These are phyloP conservation scores for Phaenicophaeus curvirostris DNA, from an alignment of 2,797 vertebrate genomes.

Conservation along the genomic window DNA sequence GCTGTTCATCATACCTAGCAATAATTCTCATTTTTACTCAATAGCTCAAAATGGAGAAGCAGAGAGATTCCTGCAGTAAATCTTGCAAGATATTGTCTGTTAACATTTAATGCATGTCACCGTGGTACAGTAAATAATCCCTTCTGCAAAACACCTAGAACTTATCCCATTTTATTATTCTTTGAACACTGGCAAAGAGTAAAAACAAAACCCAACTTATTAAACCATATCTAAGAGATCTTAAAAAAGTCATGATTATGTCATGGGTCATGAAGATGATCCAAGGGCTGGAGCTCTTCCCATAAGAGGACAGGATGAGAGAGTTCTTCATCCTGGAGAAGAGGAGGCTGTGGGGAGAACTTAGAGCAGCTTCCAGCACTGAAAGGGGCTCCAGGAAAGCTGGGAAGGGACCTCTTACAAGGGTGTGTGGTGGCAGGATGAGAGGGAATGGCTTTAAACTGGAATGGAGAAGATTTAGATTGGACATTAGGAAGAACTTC, in stretches of 20 bases:
- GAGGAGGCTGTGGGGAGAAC: no score
- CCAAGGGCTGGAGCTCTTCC: no score
- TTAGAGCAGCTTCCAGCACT: no score
- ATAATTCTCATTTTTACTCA: slow-evolving; percentile 54
- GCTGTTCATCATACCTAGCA: slow-evolving; percentile 57
- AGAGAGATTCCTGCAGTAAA: slow-evolving; percentile 51
- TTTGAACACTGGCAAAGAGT: neutral
- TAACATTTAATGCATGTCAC: slow-evolving; percentile 51
- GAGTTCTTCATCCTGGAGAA: no score
- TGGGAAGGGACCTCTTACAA: no score
- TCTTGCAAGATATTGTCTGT: slow-evolving; percentile 47
- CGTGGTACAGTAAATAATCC: slow-evolving; percentile 33
- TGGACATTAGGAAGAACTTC: no score
- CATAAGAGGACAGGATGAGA: no score
- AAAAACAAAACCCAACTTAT: neutral
- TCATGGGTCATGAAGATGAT: neutral
- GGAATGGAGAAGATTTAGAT: no score
- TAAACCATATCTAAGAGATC: neutral
- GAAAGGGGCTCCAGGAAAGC: no score
- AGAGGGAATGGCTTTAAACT: no score
- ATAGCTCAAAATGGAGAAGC: neutral
- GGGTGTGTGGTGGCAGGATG: no score
- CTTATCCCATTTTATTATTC: neutral
- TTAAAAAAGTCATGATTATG: neutral
- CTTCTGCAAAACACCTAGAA: neutral